Evolutionary conservation across 2,888 invertebrate genomes (phyloP), one percentile per base, ranked within the genome.

Genomic region (Isotomurus palustris): DNA sequence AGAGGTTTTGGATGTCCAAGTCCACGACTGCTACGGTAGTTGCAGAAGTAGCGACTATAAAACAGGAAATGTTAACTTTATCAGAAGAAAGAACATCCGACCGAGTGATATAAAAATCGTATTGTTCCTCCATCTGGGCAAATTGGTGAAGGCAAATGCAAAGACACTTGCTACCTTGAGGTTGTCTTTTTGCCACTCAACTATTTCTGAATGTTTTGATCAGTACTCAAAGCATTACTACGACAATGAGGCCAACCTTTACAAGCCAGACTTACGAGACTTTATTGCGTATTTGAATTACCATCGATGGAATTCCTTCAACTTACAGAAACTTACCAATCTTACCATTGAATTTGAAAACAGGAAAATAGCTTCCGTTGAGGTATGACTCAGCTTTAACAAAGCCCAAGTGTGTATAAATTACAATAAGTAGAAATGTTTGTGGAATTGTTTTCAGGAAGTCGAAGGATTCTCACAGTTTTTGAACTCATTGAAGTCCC

Each of bases 181-280:
- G 21, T 3, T 49, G 24, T 49, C 48, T 17, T 49, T 49, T 32
- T 8, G 48, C 21, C 55, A 55, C 21, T 27, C 48, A 3, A 28
- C 48, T 4, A 55, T 55, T 21, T 36, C 40, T 3, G 40, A 21
- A 2, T 48, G 55, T 38, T 55, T 55, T 41, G 48, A 48, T 35
- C 41, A 49, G 10, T 55, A 40, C 22, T 27, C 55, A 1, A 49
- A 28, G 22, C 10, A 48, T 36, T 55, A 49, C n/a, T 40, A 55
- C 1, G 48, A 55, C 29, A 17, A n/a, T 2, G 41, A 22, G n/a
- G 49, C 38, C 4, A 40, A 36, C 35, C 1, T 38, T 8, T 55
- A 55, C 17, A 55, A 55, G 27, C 55, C 55, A 10, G 55, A 55
- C 10, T 10, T 55, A n/a, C 38, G 38, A 2, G 48, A 55, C 17